Evolutionary conservation across 1,140 invertebrate genomes (phyloP), one percentile per base, ranked within the genome.

Genomic region (Orchesella cincta): DNA sequence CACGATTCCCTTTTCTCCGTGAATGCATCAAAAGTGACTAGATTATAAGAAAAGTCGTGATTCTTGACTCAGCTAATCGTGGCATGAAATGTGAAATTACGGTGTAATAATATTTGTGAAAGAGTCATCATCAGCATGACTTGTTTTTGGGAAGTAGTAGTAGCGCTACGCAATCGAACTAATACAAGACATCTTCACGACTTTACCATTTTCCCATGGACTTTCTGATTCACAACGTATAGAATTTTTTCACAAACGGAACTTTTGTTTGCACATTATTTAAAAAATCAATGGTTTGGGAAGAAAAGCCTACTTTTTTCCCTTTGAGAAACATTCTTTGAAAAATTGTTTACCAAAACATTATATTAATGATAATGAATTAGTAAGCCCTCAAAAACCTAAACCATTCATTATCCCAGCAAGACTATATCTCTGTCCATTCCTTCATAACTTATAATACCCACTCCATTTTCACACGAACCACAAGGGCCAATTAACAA

Each of bases 31-130:
- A 71, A 28, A 71, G 31, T 71, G 67, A 34, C 12, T 36, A 29
- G 29, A 71, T 12, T 71, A 16, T 57, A 57, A 5, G 31, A 67
- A 67, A 67, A 67, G 31, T 67, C 62, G 62, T 67, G 62, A 67
- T 26, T 33, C 31, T 67, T 33, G 31, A 67, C 62, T 67, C 29
- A 67, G 31, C 28, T 29, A 67, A 67, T 67, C 31, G 62, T 67
- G 62, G 26, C 31, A 67, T 33, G 62, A 67, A 67, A 31, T 67
- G 62, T 67, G 62, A 67, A 67, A 67, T 67, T 67, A 67, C 31
- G 8, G 62, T 23, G 14, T 67, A 67, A 67, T 67, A 67, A 33
- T 67, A 67, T 67, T 67, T 67, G 62, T 67, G 14, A 67, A 67
- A 33, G 62, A 57, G 52, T 57, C 52, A 57, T 57, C n/a, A 57